Percentiles rank a stretch among this genome's conserved stretches.
Conservation (phyloP, 2,797 vertebrate species). For the Melanotaenia trifasciata region DNA sequence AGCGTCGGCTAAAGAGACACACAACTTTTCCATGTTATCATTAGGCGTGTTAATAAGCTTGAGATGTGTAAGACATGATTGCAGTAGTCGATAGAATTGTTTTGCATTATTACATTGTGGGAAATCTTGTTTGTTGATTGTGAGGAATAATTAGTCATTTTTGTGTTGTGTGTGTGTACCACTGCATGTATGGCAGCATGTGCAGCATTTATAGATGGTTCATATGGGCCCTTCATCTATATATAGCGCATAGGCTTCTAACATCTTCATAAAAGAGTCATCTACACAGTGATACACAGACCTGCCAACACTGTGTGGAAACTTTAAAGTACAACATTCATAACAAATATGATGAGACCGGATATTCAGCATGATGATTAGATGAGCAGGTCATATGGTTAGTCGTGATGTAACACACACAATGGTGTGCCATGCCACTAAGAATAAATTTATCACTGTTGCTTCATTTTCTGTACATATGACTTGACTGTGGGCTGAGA, state of each 20-base stretch:
- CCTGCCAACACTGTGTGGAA: conserved; percentile 29
- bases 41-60: conserved; percentile 54
- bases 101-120: conserved; percentile 46
- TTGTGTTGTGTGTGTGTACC: conserved; percentile 22
- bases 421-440: not conserved
- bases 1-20: conserved; percentile 48
- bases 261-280: conserved; percentile 49
- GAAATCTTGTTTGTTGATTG: conserved; percentile 55
- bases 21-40: conserved; percentile 62
- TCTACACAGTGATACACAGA: conserved; percentile 9
- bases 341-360: conserved; percentile 21
- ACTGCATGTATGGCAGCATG: conserved; percentile 16
- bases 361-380: conserved; percentile 8
- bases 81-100: conserved; percentile 52
- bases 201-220: conserved; percentile 40
- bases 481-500: conserved; percentile 30
- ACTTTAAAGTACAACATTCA: conserved; percentile 28
- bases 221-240: conserved; percentile 25
- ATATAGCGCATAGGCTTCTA: conserved; percentile 34
- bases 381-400: conserved; percentile 5
- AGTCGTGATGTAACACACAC: conserved; percentile 17
- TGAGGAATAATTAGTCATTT: conserved; percentile 16
- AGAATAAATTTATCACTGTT: not conserved
- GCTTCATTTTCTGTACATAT: conserved; percentile 5
- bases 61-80: conserved; percentile 59